phyloP scores from a whole-genome alignment of 2,113 vertebrate genomes.

The Hemicordylus capensis region DNA sequence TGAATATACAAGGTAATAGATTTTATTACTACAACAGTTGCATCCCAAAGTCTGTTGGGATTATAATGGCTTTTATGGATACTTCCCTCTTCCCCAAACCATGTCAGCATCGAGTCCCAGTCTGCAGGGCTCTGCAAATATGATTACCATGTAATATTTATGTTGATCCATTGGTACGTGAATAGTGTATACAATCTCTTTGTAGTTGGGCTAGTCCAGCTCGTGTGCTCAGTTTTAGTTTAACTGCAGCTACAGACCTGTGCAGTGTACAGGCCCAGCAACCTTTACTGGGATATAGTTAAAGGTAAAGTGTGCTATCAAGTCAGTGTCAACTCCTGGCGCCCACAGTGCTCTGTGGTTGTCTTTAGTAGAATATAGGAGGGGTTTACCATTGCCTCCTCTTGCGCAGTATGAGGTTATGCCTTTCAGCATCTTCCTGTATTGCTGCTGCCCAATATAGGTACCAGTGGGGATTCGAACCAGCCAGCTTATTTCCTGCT shows the following conservation, averaged over 20 bases:
- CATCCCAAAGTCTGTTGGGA: not conserved
- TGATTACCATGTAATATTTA: not conserved
- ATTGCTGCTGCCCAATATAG: no score
- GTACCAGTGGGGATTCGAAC: no score
- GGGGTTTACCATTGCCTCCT: no score
- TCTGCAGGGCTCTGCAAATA: not conserved
- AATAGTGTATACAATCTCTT: not conserved
- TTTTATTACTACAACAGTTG: not conserved
- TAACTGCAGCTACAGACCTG: not conserved
- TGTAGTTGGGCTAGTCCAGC: not conserved
- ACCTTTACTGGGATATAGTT: not conserved
- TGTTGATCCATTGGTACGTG: not conserved
- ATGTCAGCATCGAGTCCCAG: not conserved
- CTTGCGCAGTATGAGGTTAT: no score
- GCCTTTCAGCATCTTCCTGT: no score
- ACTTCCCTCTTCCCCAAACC: rapidly evolving
- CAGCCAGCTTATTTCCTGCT: no score
- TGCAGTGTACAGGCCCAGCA: not conserved
- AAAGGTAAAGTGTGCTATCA: no score
- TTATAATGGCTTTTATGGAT: not conserved
- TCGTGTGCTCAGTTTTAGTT: not conserved
- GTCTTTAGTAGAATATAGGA: no score
- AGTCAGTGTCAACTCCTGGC: no score
- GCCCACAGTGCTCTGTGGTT: no score
- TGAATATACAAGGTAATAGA: conserved; percentile 92